Evolutionary conservation across 2,113 vertebrate genomes (phyloP).

Genomic region (Tachuris rubrigastra): DNA sequence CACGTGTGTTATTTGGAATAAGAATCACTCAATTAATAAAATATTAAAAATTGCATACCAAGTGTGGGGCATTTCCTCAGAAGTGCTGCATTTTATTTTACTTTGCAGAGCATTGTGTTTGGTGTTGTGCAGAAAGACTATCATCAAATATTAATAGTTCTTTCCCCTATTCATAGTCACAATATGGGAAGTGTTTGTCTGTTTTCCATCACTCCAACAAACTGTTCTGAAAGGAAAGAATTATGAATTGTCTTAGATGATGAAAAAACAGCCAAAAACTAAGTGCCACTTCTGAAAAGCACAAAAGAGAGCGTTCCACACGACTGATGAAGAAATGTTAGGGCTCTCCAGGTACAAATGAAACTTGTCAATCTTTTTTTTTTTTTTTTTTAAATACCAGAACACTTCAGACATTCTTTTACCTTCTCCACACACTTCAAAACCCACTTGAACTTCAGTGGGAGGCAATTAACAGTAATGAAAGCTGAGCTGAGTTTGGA

Average conservation of each 20-base stretch:
- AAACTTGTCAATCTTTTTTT: neutral
- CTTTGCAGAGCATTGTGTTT: neutral
- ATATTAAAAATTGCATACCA: neutral
- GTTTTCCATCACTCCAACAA: conserved; percentile 14
- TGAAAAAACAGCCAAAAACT: neutral
- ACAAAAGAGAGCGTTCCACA: neutral
- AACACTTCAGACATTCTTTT: neutral
- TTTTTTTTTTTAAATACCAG: neutral
- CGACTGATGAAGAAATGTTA: neutral
- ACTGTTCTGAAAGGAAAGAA: neutral
- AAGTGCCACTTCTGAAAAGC: neutral
- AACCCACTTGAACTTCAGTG: neutral
- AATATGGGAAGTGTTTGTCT: neutral
- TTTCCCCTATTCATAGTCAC: neutral
- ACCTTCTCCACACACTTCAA: neutral
- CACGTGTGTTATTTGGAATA: neutral
- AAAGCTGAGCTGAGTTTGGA: neutral
- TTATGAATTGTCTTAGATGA: neutral
- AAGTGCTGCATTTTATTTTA: neutral
- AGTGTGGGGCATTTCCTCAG: neutral
- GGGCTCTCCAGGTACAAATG: neutral
- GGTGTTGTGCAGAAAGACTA: neutral
- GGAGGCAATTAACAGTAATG: neutral
- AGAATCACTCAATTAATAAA: neutral
- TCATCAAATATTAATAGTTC: conserved; percentile 32